These are phyloP conservation scores for Dromius quadrimaculatus DNA, from an alignment of 2,888 invertebrate species.

Conservation along the genomic window DNA sequence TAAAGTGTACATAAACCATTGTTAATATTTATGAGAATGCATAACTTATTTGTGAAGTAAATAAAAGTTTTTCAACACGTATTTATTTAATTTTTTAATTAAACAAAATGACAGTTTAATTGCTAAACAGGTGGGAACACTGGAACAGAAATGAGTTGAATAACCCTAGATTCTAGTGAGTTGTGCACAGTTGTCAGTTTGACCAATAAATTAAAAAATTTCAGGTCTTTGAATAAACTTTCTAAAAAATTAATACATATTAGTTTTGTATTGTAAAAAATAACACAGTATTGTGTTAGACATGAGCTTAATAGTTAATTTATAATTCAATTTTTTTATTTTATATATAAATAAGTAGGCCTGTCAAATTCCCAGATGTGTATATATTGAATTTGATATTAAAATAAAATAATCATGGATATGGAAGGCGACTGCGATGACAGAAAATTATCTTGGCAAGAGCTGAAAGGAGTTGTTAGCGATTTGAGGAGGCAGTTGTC, in stretches of 20 bases:
- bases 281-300: constrained; percentile 35
- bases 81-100: neutral
- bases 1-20: neutral
- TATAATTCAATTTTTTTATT: constrained; percentile 47
- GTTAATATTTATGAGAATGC: neutral
- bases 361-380: constrained; percentile 50
- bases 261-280: constrained; percentile 17
- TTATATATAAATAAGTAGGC: constrained; percentile 34
- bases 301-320: constrained; percentile 27
- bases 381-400: constrained; percentile 39
- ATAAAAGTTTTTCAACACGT: too few species aligned
- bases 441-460: constrained; percentile 77
- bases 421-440: constrained; percentile 43
- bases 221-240: constrained; percentile 47
- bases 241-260: constrained; percentile 39
- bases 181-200: constrained; percentile 52
- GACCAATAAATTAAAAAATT: constrained; percentile 47
- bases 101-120: too few species aligned
- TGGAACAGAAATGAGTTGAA: constrained; percentile 45
- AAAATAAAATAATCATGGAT: constrained; percentile 42
- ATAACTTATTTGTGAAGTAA: too few species aligned
- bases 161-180: constrained; percentile 50
- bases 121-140: neutral
- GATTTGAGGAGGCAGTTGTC: constrained; percentile 84
- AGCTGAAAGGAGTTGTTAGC: constrained; percentile 82